Evolutionary conservation across 2,113 vertebrate genomes (phyloP).

Genomic region (Cochlearius cochlearius): DNA sequence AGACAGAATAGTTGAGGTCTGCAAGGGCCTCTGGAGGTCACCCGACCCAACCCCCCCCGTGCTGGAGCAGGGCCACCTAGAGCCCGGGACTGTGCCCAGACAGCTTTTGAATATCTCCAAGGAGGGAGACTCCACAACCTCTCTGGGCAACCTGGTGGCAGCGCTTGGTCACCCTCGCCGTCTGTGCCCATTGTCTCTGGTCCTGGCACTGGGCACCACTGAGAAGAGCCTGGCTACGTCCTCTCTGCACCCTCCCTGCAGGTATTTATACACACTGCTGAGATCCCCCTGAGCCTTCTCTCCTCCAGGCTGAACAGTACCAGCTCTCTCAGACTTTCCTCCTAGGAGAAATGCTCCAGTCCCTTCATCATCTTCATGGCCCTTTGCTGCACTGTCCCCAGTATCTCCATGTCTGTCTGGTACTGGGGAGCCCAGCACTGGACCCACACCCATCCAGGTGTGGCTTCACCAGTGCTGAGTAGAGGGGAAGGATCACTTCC

Average conservation of each 20-base stretch:
- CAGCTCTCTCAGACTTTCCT: neutral
- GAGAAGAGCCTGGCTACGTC: neutral
- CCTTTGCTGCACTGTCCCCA: neutral
- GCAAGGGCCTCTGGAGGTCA: neutral
- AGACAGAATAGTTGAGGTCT: neutral
- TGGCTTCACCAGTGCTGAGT: neutral
- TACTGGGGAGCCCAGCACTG: neutral
- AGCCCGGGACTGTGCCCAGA: neutral
- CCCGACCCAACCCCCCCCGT: neutral
- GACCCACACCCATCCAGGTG: too few species aligned
- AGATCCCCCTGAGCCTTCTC: neutral
- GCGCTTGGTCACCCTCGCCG: neutral
- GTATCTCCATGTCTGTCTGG: neutral
- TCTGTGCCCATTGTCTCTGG: neutral
- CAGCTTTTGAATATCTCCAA: neutral
- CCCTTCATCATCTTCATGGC: neutral
- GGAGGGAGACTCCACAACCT: neutral
- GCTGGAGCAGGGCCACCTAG: neutral
- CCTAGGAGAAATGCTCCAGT: neutral
- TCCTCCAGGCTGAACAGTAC: neutral
- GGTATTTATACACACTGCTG: neutral
- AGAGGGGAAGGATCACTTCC: neutral
- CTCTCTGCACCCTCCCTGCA: neutral
- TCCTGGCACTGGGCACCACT: neutral
- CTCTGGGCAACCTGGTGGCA: neutral